Conservation (phyloP, 1,140 invertebrate genomes). For the Drosophila ironensis region DNA sequence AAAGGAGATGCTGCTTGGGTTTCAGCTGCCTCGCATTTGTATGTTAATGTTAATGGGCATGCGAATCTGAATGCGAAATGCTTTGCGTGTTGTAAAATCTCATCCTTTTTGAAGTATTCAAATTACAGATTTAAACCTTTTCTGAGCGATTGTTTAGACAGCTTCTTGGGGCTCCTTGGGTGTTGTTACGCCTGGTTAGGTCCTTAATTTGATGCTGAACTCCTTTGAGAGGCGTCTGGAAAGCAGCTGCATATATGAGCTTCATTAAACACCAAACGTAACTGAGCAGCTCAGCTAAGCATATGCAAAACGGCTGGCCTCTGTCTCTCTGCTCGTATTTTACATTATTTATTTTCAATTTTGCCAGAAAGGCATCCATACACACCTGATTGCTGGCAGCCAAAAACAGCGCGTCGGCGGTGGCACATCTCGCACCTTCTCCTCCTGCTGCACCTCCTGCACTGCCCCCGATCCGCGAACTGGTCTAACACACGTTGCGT, state of each 20-base stretch:
- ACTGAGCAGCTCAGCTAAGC: constrained; percentile 19
- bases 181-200: constrained; percentile 48
- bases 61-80: constrained; percentile 58
- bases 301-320: constrained; percentile 39
- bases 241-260: constrained; percentile 13
- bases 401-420: constrained; percentile 18
- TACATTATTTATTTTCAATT: constrained; percentile 74
- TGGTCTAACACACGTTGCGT: constrained; percentile 58
- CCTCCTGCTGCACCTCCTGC: not conserved
- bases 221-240: constrained; percentile 35
- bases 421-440: not conserved
- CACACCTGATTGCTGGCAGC: constrained; percentile 21
- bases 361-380: constrained; percentile 15
- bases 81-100: constrained; percentile 59
- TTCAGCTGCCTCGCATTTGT: constrained; percentile 47
- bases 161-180: not conserved
- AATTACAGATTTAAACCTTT: constrained; percentile 62
- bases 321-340: constrained; percentile 25
- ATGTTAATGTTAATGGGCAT: constrained; percentile 66
- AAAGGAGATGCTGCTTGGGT: constrained; percentile 34
- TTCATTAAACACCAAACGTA: constrained; percentile 38
- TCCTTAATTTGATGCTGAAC: constrained; percentile 41
- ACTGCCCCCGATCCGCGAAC: constrained; percentile 1
- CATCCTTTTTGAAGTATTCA: constrained; percentile 59
- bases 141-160: constrained; percentile 28